phyloP scores from a whole-genome alignment of 1,140 invertebrate species.

The Arctopsyche grandis region DNA sequence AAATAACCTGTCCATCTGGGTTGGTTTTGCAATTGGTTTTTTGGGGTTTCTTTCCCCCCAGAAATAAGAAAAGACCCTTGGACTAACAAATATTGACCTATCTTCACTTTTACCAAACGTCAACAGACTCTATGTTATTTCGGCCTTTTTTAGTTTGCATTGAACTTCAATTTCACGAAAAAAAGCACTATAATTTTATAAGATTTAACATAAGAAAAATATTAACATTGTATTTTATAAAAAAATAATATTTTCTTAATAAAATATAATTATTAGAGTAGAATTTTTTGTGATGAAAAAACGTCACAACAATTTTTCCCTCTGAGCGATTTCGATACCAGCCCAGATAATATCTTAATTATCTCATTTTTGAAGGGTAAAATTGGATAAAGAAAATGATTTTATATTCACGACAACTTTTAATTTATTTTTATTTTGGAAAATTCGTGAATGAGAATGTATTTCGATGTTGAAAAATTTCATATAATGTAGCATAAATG shows the following conservation, averaged over 20 bases:
- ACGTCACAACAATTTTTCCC: constrained; percentile 2
- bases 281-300: background rate
- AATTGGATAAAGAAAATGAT: background rate
- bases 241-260: background rate
- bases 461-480: no score
- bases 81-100: constrained; percentile 28
- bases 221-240: background rate
- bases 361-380: background rate
- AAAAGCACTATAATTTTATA: no score
- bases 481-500: no score
- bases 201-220: no score
- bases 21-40: constrained; percentile 1
- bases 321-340: background rate
- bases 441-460: no score
- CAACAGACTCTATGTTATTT: background rate
- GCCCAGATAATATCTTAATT: constrained; percentile 12
- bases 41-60: background rate
- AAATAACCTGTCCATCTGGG: background rate
- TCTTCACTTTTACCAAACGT: constrained; percentile 22
- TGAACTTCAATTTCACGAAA: no score
- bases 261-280: background rate
- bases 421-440: no score
- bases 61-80: constrained; percentile 1
- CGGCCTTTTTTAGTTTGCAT: background rate
- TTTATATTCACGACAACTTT: no score